phyloP scores from a whole-genome alignment of 1,140 invertebrate species.

The Platyscapa corneri region DNA sequence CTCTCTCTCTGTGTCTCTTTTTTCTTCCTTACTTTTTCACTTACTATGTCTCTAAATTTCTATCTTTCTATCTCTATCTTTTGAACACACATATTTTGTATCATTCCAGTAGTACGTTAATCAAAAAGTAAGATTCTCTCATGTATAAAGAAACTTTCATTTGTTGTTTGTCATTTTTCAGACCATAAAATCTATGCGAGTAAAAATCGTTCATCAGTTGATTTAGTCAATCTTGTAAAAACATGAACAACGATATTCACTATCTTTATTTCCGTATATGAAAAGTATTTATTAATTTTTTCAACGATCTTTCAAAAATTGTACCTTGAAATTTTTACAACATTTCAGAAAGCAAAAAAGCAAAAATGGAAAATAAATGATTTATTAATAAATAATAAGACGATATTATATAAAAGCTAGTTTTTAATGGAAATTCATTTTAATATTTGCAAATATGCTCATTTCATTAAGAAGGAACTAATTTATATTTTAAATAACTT shows the following conservation, averaged over 20 bases:
- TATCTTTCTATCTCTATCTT: too few relatives aligned
- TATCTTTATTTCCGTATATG: too few relatives aligned
- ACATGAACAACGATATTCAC: too few relatives aligned
- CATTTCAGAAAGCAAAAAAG: not conserved
- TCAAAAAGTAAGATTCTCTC: conserved; percentile 50
- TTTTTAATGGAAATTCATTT: not conserved
- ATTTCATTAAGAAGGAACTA: too few relatives aligned
- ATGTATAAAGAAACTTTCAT: conserved; percentile 26
- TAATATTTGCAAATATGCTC: not conserved
- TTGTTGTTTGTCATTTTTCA: conserved; percentile 17
- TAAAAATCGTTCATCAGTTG: conserved; percentile 8
- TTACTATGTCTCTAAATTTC: too few relatives aligned
- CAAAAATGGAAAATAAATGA: not conserved
- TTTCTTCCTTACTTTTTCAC: too few relatives aligned
- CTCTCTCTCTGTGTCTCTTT: not conserved
- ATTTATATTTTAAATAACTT: not conserved
- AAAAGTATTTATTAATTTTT: too few relatives aligned
- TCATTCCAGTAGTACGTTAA: conserved; percentile 33
- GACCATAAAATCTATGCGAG: conserved; percentile 41
- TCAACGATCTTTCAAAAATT: conserved; percentile 33
- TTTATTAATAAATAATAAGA: not conserved
- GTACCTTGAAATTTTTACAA: conserved; percentile 36
- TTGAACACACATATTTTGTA: not conserved
- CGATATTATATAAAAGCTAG: not conserved
- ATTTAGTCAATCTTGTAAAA: not conserved